These are phyloP conservation scores for Entosphenus tridentatus DNA, from an alignment of 2,113 vertebrate genomes.

Conservation along the genomic window DNA sequence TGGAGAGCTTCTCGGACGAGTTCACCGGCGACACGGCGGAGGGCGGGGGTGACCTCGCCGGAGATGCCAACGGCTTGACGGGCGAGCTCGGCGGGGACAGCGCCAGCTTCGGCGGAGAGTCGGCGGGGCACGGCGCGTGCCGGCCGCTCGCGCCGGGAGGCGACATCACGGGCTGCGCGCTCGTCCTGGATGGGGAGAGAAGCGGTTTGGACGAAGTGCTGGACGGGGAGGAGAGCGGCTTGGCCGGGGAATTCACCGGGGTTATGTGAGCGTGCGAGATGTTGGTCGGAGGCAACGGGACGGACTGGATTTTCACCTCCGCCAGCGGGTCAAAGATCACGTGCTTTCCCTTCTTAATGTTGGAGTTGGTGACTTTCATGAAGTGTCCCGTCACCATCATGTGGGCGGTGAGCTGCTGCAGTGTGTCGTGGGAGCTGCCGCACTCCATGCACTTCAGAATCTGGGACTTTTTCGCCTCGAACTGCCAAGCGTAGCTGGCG, in stretches of 20 bases:
- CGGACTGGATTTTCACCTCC: constrained; percentile 91
- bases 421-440: constrained; percentile 83
- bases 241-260: background rate
- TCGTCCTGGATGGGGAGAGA: constrained; percentile 39
- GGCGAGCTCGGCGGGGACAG: background rate
- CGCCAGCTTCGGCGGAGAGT: background rate
- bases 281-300: constrained; percentile 74
- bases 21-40: constrained; percentile 15
- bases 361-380: constrained; percentile 86
- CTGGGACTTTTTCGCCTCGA: constrained; percentile 89
- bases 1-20: background rate
- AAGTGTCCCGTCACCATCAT: constrained; percentile 99
- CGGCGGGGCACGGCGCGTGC: background rate
- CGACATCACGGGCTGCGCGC: constrained; percentile 36
- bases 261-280: constrained; percentile 27
- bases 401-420: constrained; percentile 93
- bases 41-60: constrained; percentile 29
- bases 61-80: background rate
- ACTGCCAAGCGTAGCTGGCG: constrained; percentile 98
- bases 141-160: background rate
- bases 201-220: no score
- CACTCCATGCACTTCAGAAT: constrained; percentile 99
- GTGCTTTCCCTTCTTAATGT: constrained; percentile 93
- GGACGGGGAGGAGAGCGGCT: background rate
- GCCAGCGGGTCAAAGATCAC: constrained; percentile 65